phyloP scores from a whole-genome alignment of 2,797 vertebrate species.

The Coluber constrictor region DNA sequence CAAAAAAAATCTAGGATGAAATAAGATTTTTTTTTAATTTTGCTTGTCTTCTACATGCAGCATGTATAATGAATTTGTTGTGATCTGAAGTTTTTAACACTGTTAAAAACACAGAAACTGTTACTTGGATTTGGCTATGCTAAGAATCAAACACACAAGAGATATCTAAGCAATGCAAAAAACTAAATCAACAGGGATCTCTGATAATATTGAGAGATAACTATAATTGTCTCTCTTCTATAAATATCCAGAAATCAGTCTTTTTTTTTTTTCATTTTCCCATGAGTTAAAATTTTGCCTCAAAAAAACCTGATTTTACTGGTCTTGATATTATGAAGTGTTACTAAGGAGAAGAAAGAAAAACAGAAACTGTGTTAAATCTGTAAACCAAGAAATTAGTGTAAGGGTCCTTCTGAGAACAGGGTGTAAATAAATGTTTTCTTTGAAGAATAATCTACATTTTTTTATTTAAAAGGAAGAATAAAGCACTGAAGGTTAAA shows the following conservation, averaged over 20 bases:
- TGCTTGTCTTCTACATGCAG: background rate
- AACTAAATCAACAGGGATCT: slow-evolving; percentile 5
- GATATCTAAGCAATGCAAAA: slow-evolving; percentile 24
- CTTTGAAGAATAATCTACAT: slow-evolving; percentile 37
- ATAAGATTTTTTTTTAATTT: background rate
- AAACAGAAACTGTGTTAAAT: background rate
- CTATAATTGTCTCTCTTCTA: background rate
- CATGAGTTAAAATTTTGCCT: slow-evolving; percentile 11
- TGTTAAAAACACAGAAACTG: too few relatives aligned
- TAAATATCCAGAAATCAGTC: background rate
- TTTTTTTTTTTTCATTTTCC: background rate
- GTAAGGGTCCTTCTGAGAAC: slow-evolving; percentile 24
- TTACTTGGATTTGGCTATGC: background rate
- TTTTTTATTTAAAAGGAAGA: slow-evolving; percentile 36
- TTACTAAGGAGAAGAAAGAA: background rate
- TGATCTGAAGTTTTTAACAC: background rate
- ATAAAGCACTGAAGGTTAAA: slow-evolving; percentile 17
- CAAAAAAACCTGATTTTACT: background rate
- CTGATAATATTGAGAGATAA: slow-evolving; percentile 11
- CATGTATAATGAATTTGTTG: background rate
- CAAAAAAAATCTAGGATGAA: background rate
- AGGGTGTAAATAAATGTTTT: slow-evolving; percentile 20
- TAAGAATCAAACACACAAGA: background rate
- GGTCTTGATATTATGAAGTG: slow-evolving; percentile 6
- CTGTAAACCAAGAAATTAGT: background rate